Base-by-base conservation (phyloP, 2,888 invertebrate species). In the Hypercompe scribonia region DNA sequence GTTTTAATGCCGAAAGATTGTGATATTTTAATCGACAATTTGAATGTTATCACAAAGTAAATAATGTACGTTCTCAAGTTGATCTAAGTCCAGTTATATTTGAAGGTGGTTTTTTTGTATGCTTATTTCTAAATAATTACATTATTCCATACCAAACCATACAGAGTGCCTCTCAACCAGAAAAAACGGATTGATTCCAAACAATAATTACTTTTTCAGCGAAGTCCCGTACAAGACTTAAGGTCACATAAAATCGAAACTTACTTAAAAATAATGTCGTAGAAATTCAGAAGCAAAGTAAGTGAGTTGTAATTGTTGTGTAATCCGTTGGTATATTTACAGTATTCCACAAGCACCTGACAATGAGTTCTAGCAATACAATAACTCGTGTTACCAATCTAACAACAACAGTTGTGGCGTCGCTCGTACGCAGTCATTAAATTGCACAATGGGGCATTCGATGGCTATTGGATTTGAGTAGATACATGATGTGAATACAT, bases 361-460 rank as follows among this genome's bases (percentile, higher is more conserved):
- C 81, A 82, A 81, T 83, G 78, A 80, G 75, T 76, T 75, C 82
- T 72, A 71, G 73, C 79, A 77, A 79, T 61, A 61, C 81, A 78
- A 80, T 82, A 82, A 81, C 84, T 85, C 82, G 80, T 83, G 87
- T 88, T 88, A 87, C 88, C 86, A 86, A 88, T 87, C 81, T 85
- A 87, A 86, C 88, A 84, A 86, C 86, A 85, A 83, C 87, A 81
- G 78, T 81, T 82, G 81, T 72, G 65, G 65, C 67, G 58, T 69
- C 42, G 50, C n/a, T 68, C 74, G 83, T 78, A 78, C 85, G 81
- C 79, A 83, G 84, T 86, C 90, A 90, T 92, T 90, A 89, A 85
- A 85, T 93, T 93, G 89, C 93, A 93, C 93, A 93, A 93, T 93
- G 88, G 92, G 84, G 86, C 90, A 92, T 90, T 92, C 86, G 90